Evolutionary conservation across 1,140 invertebrate genomes (phyloP).

Genomic region (Drosophila pandora): DNA sequence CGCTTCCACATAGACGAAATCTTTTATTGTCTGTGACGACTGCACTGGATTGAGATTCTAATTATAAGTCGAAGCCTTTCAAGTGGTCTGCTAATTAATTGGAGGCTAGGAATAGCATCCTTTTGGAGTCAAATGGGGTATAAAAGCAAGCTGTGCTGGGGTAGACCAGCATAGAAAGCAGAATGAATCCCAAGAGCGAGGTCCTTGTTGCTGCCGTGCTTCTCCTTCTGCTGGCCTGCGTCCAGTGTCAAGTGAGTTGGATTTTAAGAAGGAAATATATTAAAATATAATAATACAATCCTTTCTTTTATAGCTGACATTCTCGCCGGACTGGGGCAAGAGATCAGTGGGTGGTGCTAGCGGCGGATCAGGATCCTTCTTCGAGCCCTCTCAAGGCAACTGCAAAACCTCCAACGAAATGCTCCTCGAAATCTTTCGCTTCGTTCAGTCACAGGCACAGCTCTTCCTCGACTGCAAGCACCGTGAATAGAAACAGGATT

Average conservation of each 20-base stretch:
- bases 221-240: constrained; percentile 65
- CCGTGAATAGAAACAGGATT: constrained; percentile 54
- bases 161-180: constrained; percentile 27
- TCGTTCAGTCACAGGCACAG: constrained; percentile 74
- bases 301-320: constrained; percentile 63
- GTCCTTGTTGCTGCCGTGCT: constrained; percentile 59
- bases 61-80: constrained; percentile 43
- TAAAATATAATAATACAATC: not conserved
- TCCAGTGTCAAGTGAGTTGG: constrained; percentile 66
- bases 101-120: not conserved
- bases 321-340: constrained; percentile 83
- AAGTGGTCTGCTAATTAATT: constrained; percentile 53
- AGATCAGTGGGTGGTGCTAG: constrained; percentile 57
- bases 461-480: constrained; percentile 81
- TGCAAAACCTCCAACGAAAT: constrained; percentile 82
- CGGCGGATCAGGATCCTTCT: constrained; percentile 54
- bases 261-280: not conserved
- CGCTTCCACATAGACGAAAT: constrained; percentile 57
- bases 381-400: constrained; percentile 59
- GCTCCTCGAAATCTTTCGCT: constrained; percentile 80
- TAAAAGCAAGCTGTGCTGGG: constrained; percentile 37
- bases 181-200: constrained; percentile 66
- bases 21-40: constrained; percentile 29
- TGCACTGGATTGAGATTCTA: constrained; percentile 3
- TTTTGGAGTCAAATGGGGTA: constrained; percentile 16